phyloP scores from a whole-genome alignment of 1,140 invertebrate species.

The Drosophila ironensis region DNA sequence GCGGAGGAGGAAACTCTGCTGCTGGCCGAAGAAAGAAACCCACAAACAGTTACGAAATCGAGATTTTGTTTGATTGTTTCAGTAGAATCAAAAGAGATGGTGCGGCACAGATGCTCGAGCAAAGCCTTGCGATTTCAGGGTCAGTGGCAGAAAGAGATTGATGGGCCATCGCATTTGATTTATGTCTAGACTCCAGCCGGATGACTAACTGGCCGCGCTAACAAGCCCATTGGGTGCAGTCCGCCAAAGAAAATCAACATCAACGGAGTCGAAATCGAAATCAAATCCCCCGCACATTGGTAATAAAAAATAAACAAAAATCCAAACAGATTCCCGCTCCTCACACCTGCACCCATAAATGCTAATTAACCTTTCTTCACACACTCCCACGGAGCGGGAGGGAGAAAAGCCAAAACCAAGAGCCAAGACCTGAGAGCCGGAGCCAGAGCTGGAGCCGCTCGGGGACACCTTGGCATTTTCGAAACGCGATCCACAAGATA shows the following conservation, averaged over 20 bases:
- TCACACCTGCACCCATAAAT: constrained; percentile 52
- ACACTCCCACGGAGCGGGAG: constrained; percentile 21
- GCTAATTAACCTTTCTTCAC: constrained; percentile 75
- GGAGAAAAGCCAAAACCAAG: background rate
- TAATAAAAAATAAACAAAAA: constrained; percentile 1
- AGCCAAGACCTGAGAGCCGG: background rate
- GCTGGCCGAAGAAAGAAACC: constrained; percentile 4
- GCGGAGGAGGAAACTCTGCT: constrained; percentile 13
- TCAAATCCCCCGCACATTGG: constrained; percentile 27
- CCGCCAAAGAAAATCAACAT: background rate
- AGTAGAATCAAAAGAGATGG: constrained; percentile 6
- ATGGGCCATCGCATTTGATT: constrained; percentile 31
- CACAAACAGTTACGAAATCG: constrained; percentile 71
- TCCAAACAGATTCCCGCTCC: background rate
- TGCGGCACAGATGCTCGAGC: constrained; percentile 15
- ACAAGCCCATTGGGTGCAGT: constrained; percentile 34
- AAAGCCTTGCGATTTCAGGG: constrained; percentile 38
- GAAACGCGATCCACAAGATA: constrained; percentile 60
- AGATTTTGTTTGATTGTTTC: constrained; percentile 46
- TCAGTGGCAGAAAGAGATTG: constrained; percentile 51
- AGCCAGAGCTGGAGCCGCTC: constrained; percentile 17
- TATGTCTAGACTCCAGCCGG: constrained; percentile 35
- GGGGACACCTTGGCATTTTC: constrained; percentile 62
- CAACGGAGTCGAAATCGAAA: constrained; percentile 18
- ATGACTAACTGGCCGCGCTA: constrained; percentile 37